These are phyloP conservation scores for Hemibagrus wyckioides DNA, from an alignment of 2,113 vertebrate genomes.

Conservation along the genomic window DNA sequence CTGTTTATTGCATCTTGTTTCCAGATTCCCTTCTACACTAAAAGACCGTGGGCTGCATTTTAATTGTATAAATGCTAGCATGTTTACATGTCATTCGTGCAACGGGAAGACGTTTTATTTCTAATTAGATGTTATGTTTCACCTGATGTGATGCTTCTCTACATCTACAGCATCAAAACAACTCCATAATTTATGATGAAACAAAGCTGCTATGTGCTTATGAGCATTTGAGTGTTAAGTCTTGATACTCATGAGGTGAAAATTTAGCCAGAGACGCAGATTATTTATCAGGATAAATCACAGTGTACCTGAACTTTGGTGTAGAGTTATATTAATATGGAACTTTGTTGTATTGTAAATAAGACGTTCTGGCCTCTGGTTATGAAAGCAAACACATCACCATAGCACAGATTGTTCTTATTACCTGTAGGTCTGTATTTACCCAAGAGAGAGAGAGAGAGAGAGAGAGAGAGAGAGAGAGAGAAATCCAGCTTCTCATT, in stretches of 20 bases:
- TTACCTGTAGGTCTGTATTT: neutral
- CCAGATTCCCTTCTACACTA: neutral
- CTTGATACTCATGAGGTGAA: neutral
- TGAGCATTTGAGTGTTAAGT: neutral
- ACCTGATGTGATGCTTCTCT: neutral
- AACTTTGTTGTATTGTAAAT: neutral
- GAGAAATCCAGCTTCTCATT: neutral
- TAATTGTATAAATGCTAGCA: neutral
- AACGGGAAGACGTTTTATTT: neutral
- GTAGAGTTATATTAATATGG: neutral
- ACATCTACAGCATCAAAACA: neutral
- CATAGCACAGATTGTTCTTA: neutral
- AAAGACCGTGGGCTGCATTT: neutral
- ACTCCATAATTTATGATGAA: neutral
- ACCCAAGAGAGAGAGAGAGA: neutral
- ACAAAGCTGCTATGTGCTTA: neutral
- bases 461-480: slow-evolving; percentile 8
- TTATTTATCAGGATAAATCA: neutral
- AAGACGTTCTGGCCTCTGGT: neutral
- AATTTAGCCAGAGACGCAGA: neutral
- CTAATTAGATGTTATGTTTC: neutral
- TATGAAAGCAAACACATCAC: neutral
- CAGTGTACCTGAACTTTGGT: neutral
- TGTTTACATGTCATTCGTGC: neutral
- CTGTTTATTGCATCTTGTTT: neutral